These are phyloP conservation scores for Dissostichus mawsoni DNA, from an alignment of 2,113 vertebrate species.

Conservation along the genomic window DNA sequence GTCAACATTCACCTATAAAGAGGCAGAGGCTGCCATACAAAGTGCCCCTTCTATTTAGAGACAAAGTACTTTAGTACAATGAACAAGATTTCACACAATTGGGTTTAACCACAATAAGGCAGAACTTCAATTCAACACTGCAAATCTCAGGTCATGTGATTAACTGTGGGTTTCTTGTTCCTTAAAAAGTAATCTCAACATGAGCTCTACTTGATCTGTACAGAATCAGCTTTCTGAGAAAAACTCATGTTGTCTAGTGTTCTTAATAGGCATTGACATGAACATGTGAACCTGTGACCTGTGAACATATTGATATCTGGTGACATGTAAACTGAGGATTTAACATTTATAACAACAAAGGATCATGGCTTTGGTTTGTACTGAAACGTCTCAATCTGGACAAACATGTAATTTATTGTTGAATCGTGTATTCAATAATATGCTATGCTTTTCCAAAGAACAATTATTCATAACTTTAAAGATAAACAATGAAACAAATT, in stretches of 20 bases:
- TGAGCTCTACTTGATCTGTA: neutral
- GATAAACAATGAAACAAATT: no score
- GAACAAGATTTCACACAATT: neutral
- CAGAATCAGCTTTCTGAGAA: neutral
- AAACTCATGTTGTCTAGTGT: neutral
- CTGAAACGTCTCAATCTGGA: neutral
- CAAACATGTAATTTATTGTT: neutral
- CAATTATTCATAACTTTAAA: no score
- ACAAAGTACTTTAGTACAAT: neutral
- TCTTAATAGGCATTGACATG: no score
- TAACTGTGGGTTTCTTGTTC: conserved; percentile 42
- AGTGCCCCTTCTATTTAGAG: neutral
- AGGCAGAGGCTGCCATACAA: no score
- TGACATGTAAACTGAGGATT: neutral
- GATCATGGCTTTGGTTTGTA: neutral
- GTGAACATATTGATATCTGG: neutral
- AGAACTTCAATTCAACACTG: neutral
- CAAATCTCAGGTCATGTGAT: neutral
- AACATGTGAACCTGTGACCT: neutral
- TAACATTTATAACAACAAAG: neutral
- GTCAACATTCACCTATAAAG: no score
- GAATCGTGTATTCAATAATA: neutral
- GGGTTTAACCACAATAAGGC: conserved; percentile 16
- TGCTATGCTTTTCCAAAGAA: no score
- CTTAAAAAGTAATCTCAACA: neutral